Evolutionary conservation across 2,888 invertebrate genomes (phyloP), one percentile per base, ranked within the genome.

Genomic region (Eristalinus sepulchralis): DNA sequence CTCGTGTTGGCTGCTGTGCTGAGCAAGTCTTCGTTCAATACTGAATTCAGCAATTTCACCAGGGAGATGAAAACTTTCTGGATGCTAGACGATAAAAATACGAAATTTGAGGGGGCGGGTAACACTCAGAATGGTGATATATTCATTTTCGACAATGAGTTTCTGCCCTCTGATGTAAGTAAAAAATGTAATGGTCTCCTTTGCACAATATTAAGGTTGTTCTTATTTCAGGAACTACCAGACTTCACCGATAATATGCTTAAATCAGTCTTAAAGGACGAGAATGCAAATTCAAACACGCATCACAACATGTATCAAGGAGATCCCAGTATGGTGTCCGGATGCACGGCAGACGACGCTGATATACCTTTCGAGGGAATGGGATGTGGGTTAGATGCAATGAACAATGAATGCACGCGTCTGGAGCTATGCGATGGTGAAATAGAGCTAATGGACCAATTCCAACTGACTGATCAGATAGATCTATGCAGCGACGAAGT

Each of bases 361-460:
- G 89, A 89, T 53, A 89, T 88, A 11, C 80, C 87, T 0, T 88
- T 89, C 9, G 81, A 77, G 8, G 57, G 63, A 9, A 86, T 83
- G 2, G 70, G 76, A 0, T 73, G 71, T 36, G 55, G 36, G 10
- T 62, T 70, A n/a, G 87, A 77, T 4, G 53, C 67, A 31, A 62
- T 83, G 66, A 76, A 72, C 24, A 78, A 85, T 59, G 83, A 86
- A 8, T 86, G 88, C 20, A 89, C 89, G n/a, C 90, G 90, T n/a
- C 79, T 92, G 27, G 91, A 92, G 72, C 71, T 92, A 4, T 90
- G 90, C 8, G 92, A 92, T 72, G 92, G 92, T 77, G 91, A 92
- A 80, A 92, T 92, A 64, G 92, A 92, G 79, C 88, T 92, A 8
- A 92, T 92, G 91, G 92, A 92, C 88, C 91, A 92, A 78, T 91